These are phyloP conservation scores for Antheraea pernyi DNA, from an alignment of 1,140 invertebrate species.

Conservation along the genomic window DNA sequence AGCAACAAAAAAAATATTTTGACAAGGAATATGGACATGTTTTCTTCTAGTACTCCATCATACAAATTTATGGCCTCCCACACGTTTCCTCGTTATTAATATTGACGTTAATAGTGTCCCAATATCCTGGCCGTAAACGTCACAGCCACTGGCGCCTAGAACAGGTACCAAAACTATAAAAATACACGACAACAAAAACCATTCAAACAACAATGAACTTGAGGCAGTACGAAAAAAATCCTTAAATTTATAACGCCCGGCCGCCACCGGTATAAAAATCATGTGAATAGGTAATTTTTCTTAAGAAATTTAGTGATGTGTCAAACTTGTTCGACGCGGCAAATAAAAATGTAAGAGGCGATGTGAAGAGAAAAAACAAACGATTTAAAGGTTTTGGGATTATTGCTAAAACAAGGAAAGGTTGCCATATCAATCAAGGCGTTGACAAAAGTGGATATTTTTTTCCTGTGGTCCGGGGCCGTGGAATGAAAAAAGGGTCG, in stretches of 20 bases:
- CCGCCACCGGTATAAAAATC: conserved; percentile 70
- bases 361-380: conserved; percentile 48
- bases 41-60: conserved; percentile 39
- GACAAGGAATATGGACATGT: conserved; percentile 53
- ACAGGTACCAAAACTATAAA: conserved; percentile 68
- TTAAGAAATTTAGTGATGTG: conserved; percentile 78
- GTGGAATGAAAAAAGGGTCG: conserved; percentile 69
- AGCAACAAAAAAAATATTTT: conserved; percentile 57
- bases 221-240: conserved; percentile 51
- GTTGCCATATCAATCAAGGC: conserved; percentile 78
- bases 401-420: conserved; percentile 78
- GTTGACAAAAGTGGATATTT: conserved; percentile 73
- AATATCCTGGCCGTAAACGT: conserved; percentile 75
- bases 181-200: conserved; percentile 55
- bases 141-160: conserved; percentile 72
- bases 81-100: conserved; percentile 70
- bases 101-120: conserved; percentile 73
- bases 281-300: conserved; percentile 71
- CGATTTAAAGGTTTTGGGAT: conserved; percentile 53
- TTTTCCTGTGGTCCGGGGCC: conserved; percentile 50
- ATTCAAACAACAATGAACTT: conserved; percentile 53
- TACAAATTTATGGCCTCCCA: conserved; percentile 63
- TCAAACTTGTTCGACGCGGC: conserved; percentile 73
- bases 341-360: conserved; percentile 74
- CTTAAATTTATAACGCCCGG: conserved; percentile 73